A percentile compares a stretch with the other conserved stretches of the same genome.
Conservation (phyloP, 2,797 vertebrate species). For the Hippopotamyrus pictus region DNA sequence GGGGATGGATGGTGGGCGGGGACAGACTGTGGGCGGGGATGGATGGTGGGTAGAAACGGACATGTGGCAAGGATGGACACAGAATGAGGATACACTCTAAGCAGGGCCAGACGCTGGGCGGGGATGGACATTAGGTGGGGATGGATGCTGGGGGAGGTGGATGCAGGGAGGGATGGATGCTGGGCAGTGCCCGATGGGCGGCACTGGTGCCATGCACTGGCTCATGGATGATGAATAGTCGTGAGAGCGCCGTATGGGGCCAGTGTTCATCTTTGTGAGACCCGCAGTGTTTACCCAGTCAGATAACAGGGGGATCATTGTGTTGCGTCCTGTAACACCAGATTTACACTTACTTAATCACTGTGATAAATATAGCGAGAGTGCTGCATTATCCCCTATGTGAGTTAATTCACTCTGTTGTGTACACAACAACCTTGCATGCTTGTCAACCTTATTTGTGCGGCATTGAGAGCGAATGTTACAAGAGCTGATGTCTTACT, state of each 20-base stretch:
- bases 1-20: accelerated
- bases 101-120: not conserved
- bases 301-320: conserved; percentile 28
- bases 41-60: too few species aligned
- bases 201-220: not conserved
- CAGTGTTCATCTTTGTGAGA: conserved; percentile 28
- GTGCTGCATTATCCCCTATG: conserved; percentile 27
- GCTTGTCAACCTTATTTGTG: not conserved
- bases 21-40: not conserved
- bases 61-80: not conserved
- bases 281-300: conserved; percentile 30
- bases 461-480: not conserved
- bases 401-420: conserved; percentile 6
- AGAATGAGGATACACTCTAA: too few species aligned
- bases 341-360: conserved; percentile 27
- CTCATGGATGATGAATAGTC: not conserved
- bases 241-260: conserved; percentile 6
- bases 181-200: not conserved
- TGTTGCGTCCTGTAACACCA: not conserved
- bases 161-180: not conserved
- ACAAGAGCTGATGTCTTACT: not conserved
- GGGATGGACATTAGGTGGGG: not conserved
- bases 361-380: conserved; percentile 32
- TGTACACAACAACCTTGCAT: not conserved
- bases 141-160: not conserved